Evolutionary conservation across 2,797 vertebrate species (phyloP).

Genomic region (Clarias laeviceps): DNA sequence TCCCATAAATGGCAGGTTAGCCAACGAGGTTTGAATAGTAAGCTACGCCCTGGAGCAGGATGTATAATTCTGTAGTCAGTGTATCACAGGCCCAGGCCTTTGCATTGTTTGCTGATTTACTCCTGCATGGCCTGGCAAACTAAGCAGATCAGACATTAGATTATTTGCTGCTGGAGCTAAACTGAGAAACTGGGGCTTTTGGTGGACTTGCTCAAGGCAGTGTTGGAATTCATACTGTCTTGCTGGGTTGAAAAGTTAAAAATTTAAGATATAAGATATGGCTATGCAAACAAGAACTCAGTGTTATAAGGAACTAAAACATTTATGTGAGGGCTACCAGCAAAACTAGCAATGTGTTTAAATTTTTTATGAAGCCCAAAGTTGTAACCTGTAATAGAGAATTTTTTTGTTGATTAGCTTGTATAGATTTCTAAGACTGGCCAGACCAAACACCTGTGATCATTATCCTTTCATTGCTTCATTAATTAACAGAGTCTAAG

Average conservation of each 20-base stretch:
- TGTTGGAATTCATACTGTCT: conserved; percentile 24
- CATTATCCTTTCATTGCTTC: conserved; percentile 50
- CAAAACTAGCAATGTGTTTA: conserved; percentile 32
- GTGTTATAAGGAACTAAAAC: not conserved
- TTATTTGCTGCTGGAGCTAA: conserved; percentile 19
- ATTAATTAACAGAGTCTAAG: conserved; percentile 58
- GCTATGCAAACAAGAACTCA: not conserved
- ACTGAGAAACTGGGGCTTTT: conserved; percentile 27
- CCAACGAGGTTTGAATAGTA: conserved; percentile 75
- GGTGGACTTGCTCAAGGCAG: conserved; percentile 13
- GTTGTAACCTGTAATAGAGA: conserved; percentile 19
- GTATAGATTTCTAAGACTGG: conserved; percentile 36
- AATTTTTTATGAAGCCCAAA: conserved; percentile 33
- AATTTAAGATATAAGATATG: too few relatives aligned
- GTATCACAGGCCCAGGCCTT: conserved; percentile 1
- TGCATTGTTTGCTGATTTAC: conserved; percentile 34
- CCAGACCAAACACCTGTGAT: conserved; percentile 50
- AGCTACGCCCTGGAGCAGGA: conserved; percentile 52
- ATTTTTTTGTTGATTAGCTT: conserved; percentile 41
- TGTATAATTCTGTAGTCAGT: conserved; percentile 27
- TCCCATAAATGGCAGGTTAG: conserved; percentile 65
- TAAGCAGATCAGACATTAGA: conserved; percentile 23
- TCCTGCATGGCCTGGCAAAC: conserved; percentile 33
- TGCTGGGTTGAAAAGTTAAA: conserved; percentile 11
- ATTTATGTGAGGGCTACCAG: conserved; percentile 9